Base-by-base conservation (phyloP, 1,140 invertebrate genomes). In the Carcinoscorpius rotundicauda region DNA sequence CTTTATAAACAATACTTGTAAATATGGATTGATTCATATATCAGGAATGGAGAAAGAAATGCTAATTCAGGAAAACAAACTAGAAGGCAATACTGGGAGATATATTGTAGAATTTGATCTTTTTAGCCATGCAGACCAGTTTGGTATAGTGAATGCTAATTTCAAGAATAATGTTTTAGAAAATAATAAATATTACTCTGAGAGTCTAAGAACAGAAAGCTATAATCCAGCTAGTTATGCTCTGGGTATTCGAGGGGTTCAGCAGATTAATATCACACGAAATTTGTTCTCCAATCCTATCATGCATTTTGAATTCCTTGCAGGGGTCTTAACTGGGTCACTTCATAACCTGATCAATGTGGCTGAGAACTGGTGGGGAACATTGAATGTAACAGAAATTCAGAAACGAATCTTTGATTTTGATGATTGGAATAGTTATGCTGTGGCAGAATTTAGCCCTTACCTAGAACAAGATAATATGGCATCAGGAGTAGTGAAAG, bases 401-500 rank as follows among this genome's bases (percentile, higher is more conserved):
- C 81, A 84, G 68, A 81, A 85, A 60, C 83, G 86, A 74, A 97
- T 99, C 70, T 99, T 99, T 76, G 97, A 99, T 79, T 98, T 99
- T 80, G 94, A 99, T 76, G 96, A 98, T 74, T 98, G 97, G 97
- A 99, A 99, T 75, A 93, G 93, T 78, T 95, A 94, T 76, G 93
- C 94, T 0, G 84, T 95, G 53, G 94, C 93, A 0, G 82, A 86
- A 29, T 99, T 88, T 76, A 82, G 84, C 65, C 96, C 95, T 0
- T 99, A 86, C 76, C 81, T 97, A n/a, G 70, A 73, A 5, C 66
- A 66, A 8, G 68, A 74, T 48, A 72, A 74, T 68, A 72, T 76
- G 57, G 69, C 73, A 62, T 71, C 73, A 57, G 72, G 9, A 57
- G 70, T 59, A 64, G 59, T 67, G 10, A 11, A 58, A 48, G 55